These are phyloP conservation scores for Stenoptilia bipunctidactyla DNA, from an alignment of 2,888 invertebrate genomes.

Conservation along the genomic window DNA sequence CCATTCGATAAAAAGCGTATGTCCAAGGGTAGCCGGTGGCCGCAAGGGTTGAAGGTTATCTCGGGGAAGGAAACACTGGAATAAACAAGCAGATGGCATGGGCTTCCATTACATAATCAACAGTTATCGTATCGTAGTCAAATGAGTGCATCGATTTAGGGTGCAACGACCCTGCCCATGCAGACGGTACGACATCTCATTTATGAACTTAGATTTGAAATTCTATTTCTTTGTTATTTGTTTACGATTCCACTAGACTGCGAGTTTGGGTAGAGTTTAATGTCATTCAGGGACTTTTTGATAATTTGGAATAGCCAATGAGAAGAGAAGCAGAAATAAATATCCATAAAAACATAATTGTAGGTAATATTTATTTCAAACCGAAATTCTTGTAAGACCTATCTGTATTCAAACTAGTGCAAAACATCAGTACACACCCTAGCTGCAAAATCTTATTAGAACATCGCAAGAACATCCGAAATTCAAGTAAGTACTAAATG, in stretches of 20 bases:
- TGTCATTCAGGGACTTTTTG: too few species aligned
- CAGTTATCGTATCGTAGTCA: constrained; percentile 56
- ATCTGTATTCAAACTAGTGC: too few species aligned
- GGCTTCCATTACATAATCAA: constrained; percentile 63
- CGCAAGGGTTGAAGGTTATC: constrained; percentile 43
- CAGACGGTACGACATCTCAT: neutral
- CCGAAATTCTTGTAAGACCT: constrained; percentile 7
- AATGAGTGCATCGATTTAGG: constrained; percentile 40
- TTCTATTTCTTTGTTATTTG: constrained; percentile 1
- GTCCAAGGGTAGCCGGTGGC: constrained; percentile 51
- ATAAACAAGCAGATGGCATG: constrained; percentile 59
- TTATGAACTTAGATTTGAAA: neutral
- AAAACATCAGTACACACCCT: too few species aligned
- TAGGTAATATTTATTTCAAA: constrained; percentile 10
- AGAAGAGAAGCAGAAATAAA: too few species aligned
- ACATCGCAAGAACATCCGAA: constrained; percentile 41
- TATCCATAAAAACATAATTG: too few species aligned
- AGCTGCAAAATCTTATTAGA: too few species aligned
- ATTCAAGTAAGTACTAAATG: constrained; percentile 52
- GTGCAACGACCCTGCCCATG: constrained; percentile 1
- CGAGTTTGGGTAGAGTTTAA: neutral
- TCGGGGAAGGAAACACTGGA: constrained; percentile 36
- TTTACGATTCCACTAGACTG: neutral
- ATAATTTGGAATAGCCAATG: too few species aligned
- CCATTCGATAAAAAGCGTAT: constrained; percentile 53